Evolutionary conservation across 2,113 vertebrate genomes (phyloP).

Genomic region (Calcarius ornatus): DNA sequence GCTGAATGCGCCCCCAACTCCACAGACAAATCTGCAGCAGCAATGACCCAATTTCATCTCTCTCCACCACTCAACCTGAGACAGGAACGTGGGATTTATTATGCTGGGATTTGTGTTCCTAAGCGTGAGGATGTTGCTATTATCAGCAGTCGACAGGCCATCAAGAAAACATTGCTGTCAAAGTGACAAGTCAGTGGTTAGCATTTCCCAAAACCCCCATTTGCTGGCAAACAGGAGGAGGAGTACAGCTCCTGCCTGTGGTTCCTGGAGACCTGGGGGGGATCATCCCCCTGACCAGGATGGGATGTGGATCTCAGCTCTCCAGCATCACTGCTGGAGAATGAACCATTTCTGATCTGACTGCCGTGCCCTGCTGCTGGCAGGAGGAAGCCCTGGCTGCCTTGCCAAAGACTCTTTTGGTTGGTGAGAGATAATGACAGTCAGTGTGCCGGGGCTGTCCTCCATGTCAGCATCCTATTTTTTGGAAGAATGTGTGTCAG

Average conservation of each 20-base stretch:
- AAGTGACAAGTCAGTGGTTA: constrained; percentile 7
- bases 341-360: not conserved
- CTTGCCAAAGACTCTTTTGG: not conserved
- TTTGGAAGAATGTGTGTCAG: not conserved
- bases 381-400: not conserved
- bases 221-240: not conserved
- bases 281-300: not conserved
- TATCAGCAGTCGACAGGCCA: constrained; percentile 33
- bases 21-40: not conserved
- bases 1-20: not conserved
- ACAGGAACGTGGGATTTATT: constrained; percentile 25
- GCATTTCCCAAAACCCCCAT: not conserved
- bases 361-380: not conserved
- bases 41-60: constrained; percentile 4
- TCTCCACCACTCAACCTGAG: not conserved
- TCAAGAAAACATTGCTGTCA: constrained; percentile 40
- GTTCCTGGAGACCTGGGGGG: not conserved
- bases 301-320: not conserved
- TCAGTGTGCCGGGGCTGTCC: not conserved
- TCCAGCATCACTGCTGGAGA: not conserved
- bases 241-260: not conserved
- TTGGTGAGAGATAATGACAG: not conserved
- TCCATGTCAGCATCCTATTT: not conserved
- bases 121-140: not conserved
- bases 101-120: constrained; percentile 1